These are phyloP conservation scores for Mythimna ferrago DNA, from an alignment of 2,888 invertebrate genomes.

Conservation along the genomic window DNA sequence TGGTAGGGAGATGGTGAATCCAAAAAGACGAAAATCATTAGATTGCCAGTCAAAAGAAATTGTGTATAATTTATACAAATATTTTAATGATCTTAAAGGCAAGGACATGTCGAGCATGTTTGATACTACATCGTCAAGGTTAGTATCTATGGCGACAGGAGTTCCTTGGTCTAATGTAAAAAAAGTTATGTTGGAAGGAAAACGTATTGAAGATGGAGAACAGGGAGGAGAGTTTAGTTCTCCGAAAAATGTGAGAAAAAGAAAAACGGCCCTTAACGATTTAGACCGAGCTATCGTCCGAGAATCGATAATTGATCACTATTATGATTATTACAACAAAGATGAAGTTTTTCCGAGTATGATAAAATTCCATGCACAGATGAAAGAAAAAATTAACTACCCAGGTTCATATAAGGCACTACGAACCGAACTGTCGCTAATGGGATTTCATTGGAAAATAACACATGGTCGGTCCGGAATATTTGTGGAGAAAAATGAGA, in stretches of 20 bases:
- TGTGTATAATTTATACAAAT: slow-evolving; percentile 17
- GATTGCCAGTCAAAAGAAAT: slow-evolving; percentile 20
- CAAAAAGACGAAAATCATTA: slow-evolving; percentile 19
- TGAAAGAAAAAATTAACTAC: slow-evolving; percentile 34
- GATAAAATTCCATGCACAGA: slow-evolving; percentile 1
- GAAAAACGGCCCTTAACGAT: slow-evolving; percentile 7
- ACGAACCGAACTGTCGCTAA: slow-evolving; percentile 6
- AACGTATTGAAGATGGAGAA: slow-evolving; percentile 21
- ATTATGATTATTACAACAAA: slow-evolving; percentile 29
- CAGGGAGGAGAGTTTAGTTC: slow-evolving; percentile 16
- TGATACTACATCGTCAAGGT: slow-evolving; percentile 26
- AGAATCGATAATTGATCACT: slow-evolving; percentile 18
- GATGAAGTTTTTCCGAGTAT: slow-evolving; percentile 22
- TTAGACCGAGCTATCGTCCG: slow-evolving; percentile 20
- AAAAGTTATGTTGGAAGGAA: slow-evolving; percentile 32
- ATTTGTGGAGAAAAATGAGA: slow-evolving; percentile 29
- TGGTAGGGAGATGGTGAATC: neutral
- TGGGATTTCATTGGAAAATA: slow-evolving; percentile 28
- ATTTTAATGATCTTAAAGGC: slow-evolving; percentile 29
- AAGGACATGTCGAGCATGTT: slow-evolving; percentile 25
- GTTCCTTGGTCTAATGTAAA: slow-evolving; percentile 28
- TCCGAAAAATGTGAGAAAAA: neutral
- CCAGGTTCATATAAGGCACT: neutral
- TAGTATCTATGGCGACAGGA: slow-evolving; percentile 24
- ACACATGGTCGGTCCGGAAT: slow-evolving; percentile 4